Conservation (phyloP, 2,113 vertebrate genomes). For the Chaetodon trifascialis region DNA sequence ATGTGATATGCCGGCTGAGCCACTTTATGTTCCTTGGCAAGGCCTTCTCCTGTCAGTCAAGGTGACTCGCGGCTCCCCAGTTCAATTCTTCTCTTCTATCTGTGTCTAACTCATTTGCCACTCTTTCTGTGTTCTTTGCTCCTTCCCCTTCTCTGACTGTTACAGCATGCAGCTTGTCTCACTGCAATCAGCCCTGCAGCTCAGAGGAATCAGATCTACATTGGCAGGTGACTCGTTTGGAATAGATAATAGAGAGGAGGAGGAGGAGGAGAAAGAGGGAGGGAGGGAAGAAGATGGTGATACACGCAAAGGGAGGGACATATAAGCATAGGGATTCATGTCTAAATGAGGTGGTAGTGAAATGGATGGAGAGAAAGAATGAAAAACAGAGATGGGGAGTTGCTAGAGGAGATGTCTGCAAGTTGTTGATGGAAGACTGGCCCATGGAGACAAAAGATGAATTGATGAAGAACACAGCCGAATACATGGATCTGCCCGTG, state of each 20-base stretch:
- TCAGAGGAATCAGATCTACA: slow-evolving; percentile 51
- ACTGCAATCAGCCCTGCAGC: slow-evolving; percentile 59
- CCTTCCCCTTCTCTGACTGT: slow-evolving; percentile 20
- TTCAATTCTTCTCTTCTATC: slow-evolving; percentile 48
- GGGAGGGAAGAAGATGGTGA: slow-evolving; percentile 15
- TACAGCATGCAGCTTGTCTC: slow-evolving; percentile 44
- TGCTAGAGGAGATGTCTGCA: slow-evolving; percentile 23
- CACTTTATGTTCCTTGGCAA: slow-evolving; percentile 11
- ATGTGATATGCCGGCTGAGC: slow-evolving; percentile 12
- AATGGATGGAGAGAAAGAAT: slow-evolving; percentile 16
- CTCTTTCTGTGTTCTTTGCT: slow-evolving; percentile 35
- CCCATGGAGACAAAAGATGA: slow-evolving; percentile 65
- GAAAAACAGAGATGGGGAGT: slow-evolving; percentile 6
- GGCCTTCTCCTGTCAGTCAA: slow-evolving; percentile 56
- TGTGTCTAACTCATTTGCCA: slow-evolving; percentile 41
- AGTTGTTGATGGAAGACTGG: slow-evolving; percentile 57
- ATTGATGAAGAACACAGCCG: slow-evolving; percentile 72
- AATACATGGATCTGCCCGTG: slow-evolving; percentile 61
- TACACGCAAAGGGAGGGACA: slow-evolving; percentile 11
- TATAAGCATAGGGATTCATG: slow-evolving; percentile 1
- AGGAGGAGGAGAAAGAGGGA: not conserved
- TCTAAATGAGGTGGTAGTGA: not conserved
- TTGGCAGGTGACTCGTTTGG: slow-evolving; percentile 42
- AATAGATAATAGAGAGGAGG: slow-evolving; percentile 34
- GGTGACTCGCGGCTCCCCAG: slow-evolving; percentile 42